These are phyloP conservation scores for Glareola pratincola DNA, from an alignment of 2,113 vertebrate genomes.

Conservation along the genomic window DNA sequence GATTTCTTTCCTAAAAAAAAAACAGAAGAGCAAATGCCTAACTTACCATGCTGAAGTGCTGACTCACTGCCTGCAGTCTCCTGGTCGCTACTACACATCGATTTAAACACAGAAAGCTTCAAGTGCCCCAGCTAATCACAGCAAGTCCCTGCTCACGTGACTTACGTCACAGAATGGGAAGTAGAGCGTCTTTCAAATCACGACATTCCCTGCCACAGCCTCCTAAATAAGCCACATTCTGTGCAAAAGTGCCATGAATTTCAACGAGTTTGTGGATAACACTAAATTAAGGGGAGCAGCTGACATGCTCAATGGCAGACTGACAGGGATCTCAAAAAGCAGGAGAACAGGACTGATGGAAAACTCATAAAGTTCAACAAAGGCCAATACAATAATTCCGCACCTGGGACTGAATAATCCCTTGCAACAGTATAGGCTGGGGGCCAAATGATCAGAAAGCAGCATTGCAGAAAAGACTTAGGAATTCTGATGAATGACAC, in stretches of 20 bases:
- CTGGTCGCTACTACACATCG: background rate
- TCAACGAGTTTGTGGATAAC: background rate
- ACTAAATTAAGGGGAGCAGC: background rate
- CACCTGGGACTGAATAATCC: background rate
- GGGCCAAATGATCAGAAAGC: background rate
- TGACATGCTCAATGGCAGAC: background rate
- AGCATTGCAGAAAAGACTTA: background rate
- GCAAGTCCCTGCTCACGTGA: slow-evolving; percentile 51
- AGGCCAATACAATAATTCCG: background rate
- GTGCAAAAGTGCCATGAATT: background rate
- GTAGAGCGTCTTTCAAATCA: background rate
- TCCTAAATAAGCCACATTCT: background rate
- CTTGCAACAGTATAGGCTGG: background rate
- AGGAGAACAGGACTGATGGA: background rate
- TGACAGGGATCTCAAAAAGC: background rate
- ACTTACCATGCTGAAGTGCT: slow-evolving; percentile 65
- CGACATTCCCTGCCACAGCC: background rate
- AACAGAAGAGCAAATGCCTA: background rate
- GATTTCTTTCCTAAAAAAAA: background rate
- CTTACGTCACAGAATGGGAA: background rate
- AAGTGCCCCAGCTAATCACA: slow-evolving; percentile 45
- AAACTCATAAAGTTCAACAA: background rate
- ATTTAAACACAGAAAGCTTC: slow-evolving; percentile 61
- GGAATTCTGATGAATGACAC: background rate
- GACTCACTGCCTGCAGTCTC: slow-evolving; percentile 68